A percentile compares a stretch with the other conserved stretches of the same genome.
Evolutionary conservation across 2,888 invertebrate species (phyloP).

Genomic region (Amiota mariae): DNA sequence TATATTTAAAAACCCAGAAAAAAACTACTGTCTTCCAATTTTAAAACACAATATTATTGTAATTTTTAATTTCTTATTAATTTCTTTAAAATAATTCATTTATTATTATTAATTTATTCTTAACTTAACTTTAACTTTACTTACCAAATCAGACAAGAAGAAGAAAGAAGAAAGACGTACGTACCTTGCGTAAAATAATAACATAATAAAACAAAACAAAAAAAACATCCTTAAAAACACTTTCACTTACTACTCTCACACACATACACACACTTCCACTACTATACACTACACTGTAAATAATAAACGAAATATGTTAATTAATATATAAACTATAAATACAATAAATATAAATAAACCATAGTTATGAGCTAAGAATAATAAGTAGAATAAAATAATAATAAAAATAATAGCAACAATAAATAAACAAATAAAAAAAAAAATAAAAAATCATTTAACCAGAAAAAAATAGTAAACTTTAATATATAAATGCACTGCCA

Average conservation of each 20-base stretch:
- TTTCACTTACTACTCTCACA: background rate
- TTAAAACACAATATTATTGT: too few species aligned
- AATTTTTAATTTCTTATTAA: background rate
- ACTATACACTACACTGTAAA: conserved; percentile 41
- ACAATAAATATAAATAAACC: conserved; percentile 47
- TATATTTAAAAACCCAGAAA: conserved; percentile 23
- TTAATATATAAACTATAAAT: conserved; percentile 51
- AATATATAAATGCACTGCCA: conserved; percentile 70
- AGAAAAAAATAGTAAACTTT: conserved; percentile 29
- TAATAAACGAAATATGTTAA: conserved; percentile 58
- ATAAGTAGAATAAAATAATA: conserved; percentile 5
- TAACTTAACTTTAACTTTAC: background rate
- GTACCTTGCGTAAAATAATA: conserved; percentile 60
- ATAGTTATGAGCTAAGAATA: conserved; percentile 54
- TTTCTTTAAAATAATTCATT: background rate
- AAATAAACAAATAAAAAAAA: conserved; percentile 44
- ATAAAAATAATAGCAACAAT: conserved; percentile 42
- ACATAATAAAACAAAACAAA: background rate
- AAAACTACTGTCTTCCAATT: conserved; percentile 62
- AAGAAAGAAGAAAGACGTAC: conserved; percentile 15
- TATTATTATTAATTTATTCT: background rate
- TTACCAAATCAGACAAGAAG: conserved; percentile 46
- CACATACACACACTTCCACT: background rate
- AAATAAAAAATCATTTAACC: conserved; percentile 47
- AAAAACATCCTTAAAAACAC: background rate